Evolutionary conservation across 2,797 vertebrate species (phyloP).

Genomic region (Bryconaethiops microstoma): DNA sequence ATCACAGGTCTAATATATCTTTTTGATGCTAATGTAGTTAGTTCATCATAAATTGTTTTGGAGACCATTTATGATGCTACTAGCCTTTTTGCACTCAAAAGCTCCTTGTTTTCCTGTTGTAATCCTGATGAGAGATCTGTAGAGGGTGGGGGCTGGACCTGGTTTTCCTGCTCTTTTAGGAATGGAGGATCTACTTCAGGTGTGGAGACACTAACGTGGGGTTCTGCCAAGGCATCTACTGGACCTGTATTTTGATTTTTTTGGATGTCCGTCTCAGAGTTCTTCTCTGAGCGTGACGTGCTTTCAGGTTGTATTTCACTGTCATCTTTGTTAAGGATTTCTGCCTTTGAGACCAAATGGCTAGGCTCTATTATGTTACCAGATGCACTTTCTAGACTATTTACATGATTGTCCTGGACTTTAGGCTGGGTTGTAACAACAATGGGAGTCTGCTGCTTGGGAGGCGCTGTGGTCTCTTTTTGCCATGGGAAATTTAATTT

Average conservation of each 20-base stretch:
- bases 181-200: conserved; percentile 75
- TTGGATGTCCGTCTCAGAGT: conserved; percentile 58
- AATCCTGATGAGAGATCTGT: conserved; percentile 71
- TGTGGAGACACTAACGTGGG: conserved; percentile 70
- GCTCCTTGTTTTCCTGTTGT: conserved; percentile 79
- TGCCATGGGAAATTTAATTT: conserved; percentile 85
- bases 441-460: conserved; percentile 64
- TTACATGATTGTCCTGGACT: conserved; percentile 57
- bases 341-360: conserved; percentile 44
- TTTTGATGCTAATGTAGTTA: conserved; percentile 46
- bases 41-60: conserved; percentile 88
- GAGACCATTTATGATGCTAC: conserved; percentile 91
- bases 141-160: conserved; percentile 74
- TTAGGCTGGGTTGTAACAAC: conserved; percentile 72
- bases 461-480: conserved; percentile 68
- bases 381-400: conserved; percentile 16
- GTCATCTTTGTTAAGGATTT: conserved; percentile 51
- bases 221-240: conserved; percentile 62
- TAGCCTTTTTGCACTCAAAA: conserved; percentile 91
- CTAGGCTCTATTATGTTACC: conserved; percentile 14
- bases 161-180: conserved; percentile 70
- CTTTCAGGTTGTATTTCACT: conserved; percentile 30
- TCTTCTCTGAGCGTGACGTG: conserved; percentile 26
- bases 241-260: conserved; percentile 69
- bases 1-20: conserved; percentile 41